Conservation (phyloP, 1,140 invertebrate species). For the Nasonia giraulti region DNA sequence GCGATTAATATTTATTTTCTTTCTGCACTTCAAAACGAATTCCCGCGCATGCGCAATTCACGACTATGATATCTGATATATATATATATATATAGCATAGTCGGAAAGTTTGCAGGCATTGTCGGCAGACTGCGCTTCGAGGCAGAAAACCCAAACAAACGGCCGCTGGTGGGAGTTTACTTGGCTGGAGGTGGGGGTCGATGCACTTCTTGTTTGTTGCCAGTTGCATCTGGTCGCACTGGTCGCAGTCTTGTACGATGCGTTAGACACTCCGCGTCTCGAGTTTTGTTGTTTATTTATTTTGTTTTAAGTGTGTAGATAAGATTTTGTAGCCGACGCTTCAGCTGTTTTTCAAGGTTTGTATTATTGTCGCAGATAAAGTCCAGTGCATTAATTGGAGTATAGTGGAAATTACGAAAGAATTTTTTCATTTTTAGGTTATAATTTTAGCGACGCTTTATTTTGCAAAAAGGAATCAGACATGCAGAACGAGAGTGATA, state of each 20-base stretch:
- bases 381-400: background rate
- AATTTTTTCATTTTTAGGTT: background rate
- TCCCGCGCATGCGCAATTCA: background rate
- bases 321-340: background rate
- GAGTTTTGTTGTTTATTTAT: background rate
- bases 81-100: no score
- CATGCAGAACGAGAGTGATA: slow-evolving; percentile 54
- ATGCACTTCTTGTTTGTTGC: background rate
- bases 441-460: background rate
- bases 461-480: background rate
- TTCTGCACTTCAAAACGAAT: background rate
- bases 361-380: background rate
- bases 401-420: background rate
- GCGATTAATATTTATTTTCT: background rate
- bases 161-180: no score
- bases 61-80: no score
- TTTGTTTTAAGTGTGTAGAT: background rate
- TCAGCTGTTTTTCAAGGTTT: background rate
- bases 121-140: background rate
- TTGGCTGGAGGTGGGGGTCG: no score
- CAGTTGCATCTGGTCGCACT: background rate
- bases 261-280: background rate
- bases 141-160: background rate
- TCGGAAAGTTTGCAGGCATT: background rate
- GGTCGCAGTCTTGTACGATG: background rate